phyloP scores from a whole-genome alignment of 2,888 invertebrate species.

The Epistrophe eligans region DNA sequence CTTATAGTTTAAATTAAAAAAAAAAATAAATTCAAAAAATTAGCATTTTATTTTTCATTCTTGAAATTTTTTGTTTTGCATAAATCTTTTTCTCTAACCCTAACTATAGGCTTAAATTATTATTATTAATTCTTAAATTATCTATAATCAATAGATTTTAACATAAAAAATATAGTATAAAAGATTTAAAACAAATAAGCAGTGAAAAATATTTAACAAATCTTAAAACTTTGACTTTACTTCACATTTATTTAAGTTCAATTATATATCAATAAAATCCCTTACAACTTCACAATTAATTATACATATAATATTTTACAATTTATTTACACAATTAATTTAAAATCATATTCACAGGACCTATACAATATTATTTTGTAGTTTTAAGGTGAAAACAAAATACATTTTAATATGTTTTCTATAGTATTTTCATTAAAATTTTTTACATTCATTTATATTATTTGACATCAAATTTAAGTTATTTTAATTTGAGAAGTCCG shows the following conservation, averaged over 20 bases:
- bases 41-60: not conserved
- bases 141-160: not conserved
- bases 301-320: conserved; percentile 2
- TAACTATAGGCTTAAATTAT: conserved; percentile 34
- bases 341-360: not conserved
- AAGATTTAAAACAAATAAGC: not conserved
- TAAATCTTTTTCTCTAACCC: not conserved
- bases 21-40: not conserved
- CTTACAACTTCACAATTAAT: not conserved
- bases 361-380: not conserved
- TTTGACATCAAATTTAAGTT: not conserved
- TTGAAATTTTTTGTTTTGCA: not conserved
- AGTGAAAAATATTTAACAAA: conserved; percentile 25
- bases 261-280: not conserved
- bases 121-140: not conserved
- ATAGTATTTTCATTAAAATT: not conserved
- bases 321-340: conserved; percentile 8
- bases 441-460: not conserved
- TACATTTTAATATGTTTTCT: not conserved
- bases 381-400: not conserved
- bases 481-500: not conserved
- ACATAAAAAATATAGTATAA: not conserved
- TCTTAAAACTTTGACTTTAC: conserved; percentile 8
- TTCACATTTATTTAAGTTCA: not conserved
- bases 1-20: not conserved